Evolutionary conservation across 2,888 invertebrate species (phyloP).

Genomic region (Polia nebulosa): DNA sequence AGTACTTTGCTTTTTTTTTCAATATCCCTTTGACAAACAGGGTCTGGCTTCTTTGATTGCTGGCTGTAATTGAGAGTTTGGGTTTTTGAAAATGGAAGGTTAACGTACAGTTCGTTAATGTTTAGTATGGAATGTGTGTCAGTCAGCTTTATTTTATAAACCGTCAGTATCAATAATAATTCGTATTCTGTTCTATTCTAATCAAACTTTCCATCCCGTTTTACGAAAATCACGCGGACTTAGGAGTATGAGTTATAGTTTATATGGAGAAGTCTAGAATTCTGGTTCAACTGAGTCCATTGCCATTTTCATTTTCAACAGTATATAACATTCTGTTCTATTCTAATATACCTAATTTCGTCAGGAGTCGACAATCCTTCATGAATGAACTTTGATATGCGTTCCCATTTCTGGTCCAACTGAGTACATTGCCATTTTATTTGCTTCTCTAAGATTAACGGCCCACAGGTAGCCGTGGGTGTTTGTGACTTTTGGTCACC

Average conservation of each 20-base stretch:
- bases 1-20: constrained; percentile 66
- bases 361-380: not conserved
- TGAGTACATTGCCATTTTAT: not conserved
- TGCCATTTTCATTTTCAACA: no score
- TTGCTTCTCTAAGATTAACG: not conserved
- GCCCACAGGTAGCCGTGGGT: not conserved
- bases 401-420: not conserved
- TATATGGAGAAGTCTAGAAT: no score
- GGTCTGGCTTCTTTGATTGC: constrained; percentile 30
- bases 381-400: not conserved
- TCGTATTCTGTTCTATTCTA: no score
- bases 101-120: not conserved
- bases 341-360: not conserved
- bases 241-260: no score
- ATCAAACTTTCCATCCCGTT: no score
- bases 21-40: constrained; percentile 65
- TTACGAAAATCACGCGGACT: no score
- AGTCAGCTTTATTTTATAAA: no score
- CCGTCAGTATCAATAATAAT: no score
- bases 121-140: not conserved
- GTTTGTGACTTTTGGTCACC: not conserved
- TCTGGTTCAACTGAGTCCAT: no score
- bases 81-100: constrained; percentile 1
- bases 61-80: constrained; percentile 5
- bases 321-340: no score